Evolutionary conservation across 2,888 invertebrate species (phyloP), one percentile per base, ranked within the genome.

Genomic region (Diarsia rubi): DNA sequence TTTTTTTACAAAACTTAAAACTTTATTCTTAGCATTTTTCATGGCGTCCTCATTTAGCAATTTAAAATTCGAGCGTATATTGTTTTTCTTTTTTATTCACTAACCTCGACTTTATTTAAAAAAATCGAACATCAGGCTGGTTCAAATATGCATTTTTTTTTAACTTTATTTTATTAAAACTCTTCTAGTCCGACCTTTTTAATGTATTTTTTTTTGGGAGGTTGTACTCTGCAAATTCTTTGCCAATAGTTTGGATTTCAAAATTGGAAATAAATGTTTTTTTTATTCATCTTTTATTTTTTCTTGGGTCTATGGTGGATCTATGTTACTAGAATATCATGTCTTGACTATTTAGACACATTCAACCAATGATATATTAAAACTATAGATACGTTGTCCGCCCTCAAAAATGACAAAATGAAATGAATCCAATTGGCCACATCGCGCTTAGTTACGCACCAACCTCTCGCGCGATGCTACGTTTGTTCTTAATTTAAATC

Each of bases 81-180:
- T 42, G 19, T 75, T 57, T 45, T 3, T 0, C 8, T 45, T 77
- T 59, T 24, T 44, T 59, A 31, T 44, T 12, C 21, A 4, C 0
- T 0, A 16, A n/a, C 9, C 57, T 59, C 27, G 19, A 27, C 11
- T 66, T 54, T 47, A 44, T 44, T 27, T 42, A n/a, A 27, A 37
- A 1, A 57, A 57, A 31, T 68, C 57, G 78, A 68, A 75, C 27
- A 27, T 5, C 19, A 16, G 21, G n/a, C 27, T 27, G 8, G n/a
- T 2, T 11, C 9, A 14, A 77, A 45, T 42, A 9, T 24, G 19
- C 12, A 1, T 44, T 57, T n/a, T 54, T 45, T 73, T 63, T 24
- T 1, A 11, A 19, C 4, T 31, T 59, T 0, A 27, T 21, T 62
- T 49, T 21, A 4, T 9, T 9, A 11, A 59, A 27, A 45, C 24